phyloP scores from a whole-genome alignment of 2,888 invertebrate species.

The Caenorhabditis afra region DNA sequence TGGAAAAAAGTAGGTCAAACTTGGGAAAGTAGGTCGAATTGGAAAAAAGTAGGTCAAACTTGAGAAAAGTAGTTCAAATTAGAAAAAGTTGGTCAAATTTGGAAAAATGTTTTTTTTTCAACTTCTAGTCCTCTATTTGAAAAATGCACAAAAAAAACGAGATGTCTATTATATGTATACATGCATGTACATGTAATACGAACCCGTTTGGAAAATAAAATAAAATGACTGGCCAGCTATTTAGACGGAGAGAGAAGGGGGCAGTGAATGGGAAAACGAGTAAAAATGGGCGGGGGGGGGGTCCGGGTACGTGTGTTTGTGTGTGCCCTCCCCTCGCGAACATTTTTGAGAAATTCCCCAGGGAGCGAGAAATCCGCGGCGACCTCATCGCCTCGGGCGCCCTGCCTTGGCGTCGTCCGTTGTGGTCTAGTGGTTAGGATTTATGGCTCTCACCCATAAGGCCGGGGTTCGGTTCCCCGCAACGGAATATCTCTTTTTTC shows the following conservation, averaged over 20 bases:
- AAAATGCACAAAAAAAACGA: slow-evolving; percentile 7
- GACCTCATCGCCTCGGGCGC: no score
- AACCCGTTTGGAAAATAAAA: no score
- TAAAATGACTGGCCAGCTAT: no score
- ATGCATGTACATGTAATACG: slow-evolving; percentile 20
- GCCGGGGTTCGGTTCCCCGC: slow-evolving; percentile 75
- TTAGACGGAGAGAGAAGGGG: slow-evolving; percentile 2
- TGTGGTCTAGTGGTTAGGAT: slow-evolving; percentile 74
- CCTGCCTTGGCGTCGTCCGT: slow-evolving; percentile 40
- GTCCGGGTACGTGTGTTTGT: no score
- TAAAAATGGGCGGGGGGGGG: slow-evolving; percentile 3
- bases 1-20: no score
- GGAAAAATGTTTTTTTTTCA: no score
- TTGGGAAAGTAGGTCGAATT: no score
- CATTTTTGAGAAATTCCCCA: neutral
- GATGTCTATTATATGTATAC: slow-evolving; percentile 4
- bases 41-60: no score
- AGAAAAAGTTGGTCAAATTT: slow-evolving; percentile 5
- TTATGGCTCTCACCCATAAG: slow-evolving; percentile 74
- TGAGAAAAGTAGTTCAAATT: no score
- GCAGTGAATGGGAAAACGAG: no score
- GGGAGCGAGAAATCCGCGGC: no score
- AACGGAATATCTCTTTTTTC: slow-evolving; percentile 59
- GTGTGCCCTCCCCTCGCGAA: neutral
- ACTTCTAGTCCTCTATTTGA: no score